A percentile compares a stretch with the other conserved stretches of the same genome.
These are phyloP conservation scores for Myripristis jacobus DNA, from an alignment of 2,797 vertebrate genomes.

Conservation along the genomic window DNA sequence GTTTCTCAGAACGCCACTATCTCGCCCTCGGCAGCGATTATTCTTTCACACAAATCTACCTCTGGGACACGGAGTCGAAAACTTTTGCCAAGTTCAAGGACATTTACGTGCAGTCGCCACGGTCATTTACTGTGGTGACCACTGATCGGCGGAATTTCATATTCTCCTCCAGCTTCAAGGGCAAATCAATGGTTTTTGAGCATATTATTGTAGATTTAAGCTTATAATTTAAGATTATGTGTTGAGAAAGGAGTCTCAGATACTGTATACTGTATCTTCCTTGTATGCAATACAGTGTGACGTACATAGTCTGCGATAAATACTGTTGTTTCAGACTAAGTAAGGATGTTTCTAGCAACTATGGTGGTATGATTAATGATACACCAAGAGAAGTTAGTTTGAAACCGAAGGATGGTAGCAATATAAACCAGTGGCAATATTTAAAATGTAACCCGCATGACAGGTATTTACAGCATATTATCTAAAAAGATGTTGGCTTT, in stretches of 20 bases:
- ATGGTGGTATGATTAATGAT: conserved; percentile 15
- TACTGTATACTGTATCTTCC: conserved; percentile 41
- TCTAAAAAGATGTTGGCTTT: conserved; percentile 24
- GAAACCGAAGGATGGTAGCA: conserved; percentile 21
- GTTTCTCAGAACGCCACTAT: conserved; percentile 90
- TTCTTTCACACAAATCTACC: conserved; percentile 96
- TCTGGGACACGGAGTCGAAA: conserved; percentile 91
- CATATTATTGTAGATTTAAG: conserved; percentile 93
- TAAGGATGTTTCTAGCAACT: conserved; percentile 25
- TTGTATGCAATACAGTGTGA: conserved; percentile 51
- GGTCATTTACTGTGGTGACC: conserved; percentile 92
- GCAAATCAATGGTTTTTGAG: conserved; percentile 96
- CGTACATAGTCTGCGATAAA: conserved; percentile 30
- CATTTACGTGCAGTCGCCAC: conserved; percentile 95
- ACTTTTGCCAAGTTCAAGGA: conserved; percentile 93
- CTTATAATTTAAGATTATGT: conserved; percentile 77
- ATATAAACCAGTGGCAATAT: conserved; percentile 6
- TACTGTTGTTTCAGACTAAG: not conserved
- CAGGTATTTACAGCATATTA: conserved; percentile 18
- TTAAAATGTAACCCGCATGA: conserved; percentile 51
- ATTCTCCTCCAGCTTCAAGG: conserved; percentile 97
- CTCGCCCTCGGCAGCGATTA: conserved; percentile 96
- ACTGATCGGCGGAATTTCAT: conserved; percentile 93
- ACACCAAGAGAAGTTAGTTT: conserved; percentile 6
- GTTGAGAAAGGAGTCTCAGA: conserved; percentile 39